phyloP scores from a whole-genome alignment of 2,888 invertebrate genomes.

The Himalopsyche anomala region DNA sequence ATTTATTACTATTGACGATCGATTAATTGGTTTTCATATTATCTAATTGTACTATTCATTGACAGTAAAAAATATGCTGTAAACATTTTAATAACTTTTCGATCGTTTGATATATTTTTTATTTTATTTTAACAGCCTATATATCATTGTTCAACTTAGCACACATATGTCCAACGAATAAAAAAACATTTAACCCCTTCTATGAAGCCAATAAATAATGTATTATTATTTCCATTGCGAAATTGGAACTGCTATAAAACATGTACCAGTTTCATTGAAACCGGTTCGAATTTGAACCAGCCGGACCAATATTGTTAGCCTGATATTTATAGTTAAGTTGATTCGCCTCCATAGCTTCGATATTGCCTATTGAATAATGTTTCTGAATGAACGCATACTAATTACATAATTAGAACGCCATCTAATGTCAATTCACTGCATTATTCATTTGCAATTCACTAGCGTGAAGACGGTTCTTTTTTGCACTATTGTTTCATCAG shows the following conservation, averaged over 20 bases:
- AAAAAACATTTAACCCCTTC: slow-evolving; percentile 3
- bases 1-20: too few species aligned
- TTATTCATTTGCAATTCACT: neutral
- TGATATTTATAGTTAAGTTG: slow-evolving; percentile 1
- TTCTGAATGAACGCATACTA: slow-evolving; percentile 17
- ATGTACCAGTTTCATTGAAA: slow-evolving; percentile 22
- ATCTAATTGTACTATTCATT: too few species aligned
- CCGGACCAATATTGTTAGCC: slow-evolving; percentile 26
- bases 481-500: too few species aligned
- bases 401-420: slow-evolving; percentile 26
- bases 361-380: slow-evolving; percentile 2
- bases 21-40: too few species aligned
- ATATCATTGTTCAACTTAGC: too few species aligned
- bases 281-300: slow-evolving; percentile 5
- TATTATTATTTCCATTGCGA: neutral
- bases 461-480: too few species aligned
- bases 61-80: too few species aligned
- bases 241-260: slow-evolving; percentile 18
- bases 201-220: neutral
- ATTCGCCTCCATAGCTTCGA: neutral
- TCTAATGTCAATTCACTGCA: slow-evolving; percentile 9
- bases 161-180: too few species aligned
- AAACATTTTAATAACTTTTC: too few species aligned
- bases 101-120: too few species aligned
- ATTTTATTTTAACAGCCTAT: too few species aligned